Evolutionary conservation across 2,888 invertebrate species (phyloP), one percentile per base, ranked within the genome.

Genomic region (Empis stercorea): DNA sequence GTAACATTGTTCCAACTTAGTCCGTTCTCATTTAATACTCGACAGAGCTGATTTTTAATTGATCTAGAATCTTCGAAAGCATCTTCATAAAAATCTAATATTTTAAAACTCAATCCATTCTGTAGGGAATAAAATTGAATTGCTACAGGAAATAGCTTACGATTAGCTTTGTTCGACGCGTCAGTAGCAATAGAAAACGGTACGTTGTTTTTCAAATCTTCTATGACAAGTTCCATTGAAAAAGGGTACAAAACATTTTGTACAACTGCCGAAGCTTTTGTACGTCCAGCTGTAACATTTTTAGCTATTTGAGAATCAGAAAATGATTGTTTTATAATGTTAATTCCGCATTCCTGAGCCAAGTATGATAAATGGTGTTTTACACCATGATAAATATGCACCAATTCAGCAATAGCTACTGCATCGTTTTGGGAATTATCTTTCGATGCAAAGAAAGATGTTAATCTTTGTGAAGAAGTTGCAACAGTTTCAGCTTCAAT

Each of bases 71-170:
- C 43, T 32, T 48, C 45, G 36, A 15, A 11, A n/a, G 48, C n/a
- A 48, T 45, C 45, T 30, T 39, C 43, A 43, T 43, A 45, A 43
- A 48, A 48, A 20, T 43, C 45, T 17, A 45, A 45, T 43, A 45
- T 17, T 39, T 41, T 36, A 43, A 44, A 23, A 15, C 17, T 34
- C 4, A 47, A 43, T 39, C 44, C 47, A 16, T 16, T 38, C 16
- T 16, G 16, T 16, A 15, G 15, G 4, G 15, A 16, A 38, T 16
- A 38, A 38, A 15, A 38, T 16, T 15, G 15, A 16, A 38, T 16
- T 10, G 10, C 15, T 10, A 38, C 10, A 10, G 16, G 37, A 16
- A 38, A 38, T 38, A 38, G 9, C 11, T 38, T 38, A 15, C 16
- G 15, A 38, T 15, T 38, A 10, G 16, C 37, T 38, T 38, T 38